phyloP scores from a whole-genome alignment of 2,888 invertebrate species.

The Pristionchus entomophagus region DNA sequence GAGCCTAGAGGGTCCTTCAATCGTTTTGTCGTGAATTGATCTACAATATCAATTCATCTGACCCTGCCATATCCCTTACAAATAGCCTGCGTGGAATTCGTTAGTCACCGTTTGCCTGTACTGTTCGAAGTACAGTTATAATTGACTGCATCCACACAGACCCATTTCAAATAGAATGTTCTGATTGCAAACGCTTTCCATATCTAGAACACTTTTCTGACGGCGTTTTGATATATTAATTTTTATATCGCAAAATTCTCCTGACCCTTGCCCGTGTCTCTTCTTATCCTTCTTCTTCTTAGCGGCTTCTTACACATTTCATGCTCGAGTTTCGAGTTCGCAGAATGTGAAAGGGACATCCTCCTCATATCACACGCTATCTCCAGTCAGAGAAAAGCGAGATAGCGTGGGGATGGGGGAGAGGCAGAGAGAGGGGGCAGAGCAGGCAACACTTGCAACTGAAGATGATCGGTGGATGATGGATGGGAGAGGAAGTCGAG shows the following conservation, averaged over 20 bases:
- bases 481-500: conserved; percentile 13
- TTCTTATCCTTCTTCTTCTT: not conserved
- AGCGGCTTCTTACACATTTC: not conserved
- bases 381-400: not conserved
- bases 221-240: too few relatives aligned
- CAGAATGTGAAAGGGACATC: not conserved
- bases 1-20: too few relatives aligned
- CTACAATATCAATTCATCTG: too few relatives aligned
- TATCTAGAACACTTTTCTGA: not conserved
- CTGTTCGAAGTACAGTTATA: too few relatives aligned
- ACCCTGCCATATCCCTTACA: too few relatives aligned
- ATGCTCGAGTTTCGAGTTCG: conserved; percentile 21
- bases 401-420: not conserved
- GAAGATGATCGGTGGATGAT: conserved; percentile 20
- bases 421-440: not conserved
- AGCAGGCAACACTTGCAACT: not conserved
- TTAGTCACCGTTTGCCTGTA: too few relatives aligned
- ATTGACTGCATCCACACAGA: too few relatives aligned
- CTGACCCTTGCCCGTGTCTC: too few relatives aligned
- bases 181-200: not conserved
- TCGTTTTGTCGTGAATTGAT: too few relatives aligned
- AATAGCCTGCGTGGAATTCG: too few relatives aligned
- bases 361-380: not conserved
- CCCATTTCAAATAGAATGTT: too few relatives aligned
- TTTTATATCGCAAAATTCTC: too few relatives aligned